Evolutionary conservation across 2,888 invertebrate genomes (phyloP).

Genomic region (Drosophila algonquin): DNA sequence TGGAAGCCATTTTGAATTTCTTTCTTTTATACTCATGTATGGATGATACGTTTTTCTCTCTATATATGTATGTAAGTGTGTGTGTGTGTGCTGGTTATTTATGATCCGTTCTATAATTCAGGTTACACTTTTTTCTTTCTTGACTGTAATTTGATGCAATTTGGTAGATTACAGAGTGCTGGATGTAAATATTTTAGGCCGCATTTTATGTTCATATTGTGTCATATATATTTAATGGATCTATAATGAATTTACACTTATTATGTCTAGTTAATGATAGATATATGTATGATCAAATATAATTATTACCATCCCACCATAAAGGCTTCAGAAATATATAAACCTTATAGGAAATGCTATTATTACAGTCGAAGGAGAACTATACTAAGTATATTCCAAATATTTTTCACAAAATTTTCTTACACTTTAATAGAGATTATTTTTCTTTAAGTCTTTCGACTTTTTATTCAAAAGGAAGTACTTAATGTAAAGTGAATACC

Average conservation of each 20-base stretch:
- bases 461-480: too few relatives aligned
- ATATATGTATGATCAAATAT: not conserved
- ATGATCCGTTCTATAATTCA: slow-evolving; percentile 31
- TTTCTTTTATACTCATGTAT: slow-evolving; percentile 8
- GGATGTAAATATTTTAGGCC: not conserved
- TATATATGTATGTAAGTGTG: slow-evolving; percentile 10
- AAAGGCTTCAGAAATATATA: not conserved
- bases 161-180: not conserved
- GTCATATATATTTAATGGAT: not conserved
- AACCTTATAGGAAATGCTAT: not conserved
- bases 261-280: not conserved
- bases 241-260: not conserved
- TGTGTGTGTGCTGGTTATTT: slow-evolving; percentile 50
- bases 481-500: too few relatives aligned
- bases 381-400: too few relatives aligned
- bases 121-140: not conserved
- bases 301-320: not conserved
- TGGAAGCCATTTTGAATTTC: slow-evolving; percentile 73
- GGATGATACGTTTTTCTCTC: not conserved
- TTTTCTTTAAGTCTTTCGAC: too few relatives aligned
- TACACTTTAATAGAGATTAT: too few relatives aligned
- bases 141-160: slow-evolving; percentile 17
- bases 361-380: too few relatives aligned
- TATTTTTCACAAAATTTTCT: too few relatives aligned
- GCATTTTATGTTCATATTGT: not conserved